A percentile compares a stretch with the other conserved stretches of the same genome.
Conservation (phyloP, 2,888 invertebrate species). For the Omphaloscelis lunosa region DNA sequence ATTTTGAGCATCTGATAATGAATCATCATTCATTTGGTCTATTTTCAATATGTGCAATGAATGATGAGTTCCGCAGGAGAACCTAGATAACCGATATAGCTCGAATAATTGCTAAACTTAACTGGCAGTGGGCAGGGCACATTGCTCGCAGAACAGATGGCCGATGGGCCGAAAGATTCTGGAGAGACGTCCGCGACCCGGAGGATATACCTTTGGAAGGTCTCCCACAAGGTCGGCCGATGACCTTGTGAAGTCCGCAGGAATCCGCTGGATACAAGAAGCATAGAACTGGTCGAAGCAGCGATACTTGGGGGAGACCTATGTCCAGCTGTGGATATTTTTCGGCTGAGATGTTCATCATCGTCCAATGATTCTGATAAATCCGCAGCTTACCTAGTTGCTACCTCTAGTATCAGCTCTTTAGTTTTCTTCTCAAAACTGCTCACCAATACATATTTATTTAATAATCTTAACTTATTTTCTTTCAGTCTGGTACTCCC, state of each 20-base stretch:
- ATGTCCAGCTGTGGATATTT: background rate
- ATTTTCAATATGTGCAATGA: background rate
- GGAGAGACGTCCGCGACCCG: background rate
- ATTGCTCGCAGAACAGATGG: too few species aligned
- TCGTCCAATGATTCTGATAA: background rate
- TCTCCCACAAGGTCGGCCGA: background rate
- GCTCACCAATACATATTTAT: background rate
- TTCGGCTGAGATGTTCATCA: background rate
- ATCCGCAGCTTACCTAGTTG: too few species aligned
- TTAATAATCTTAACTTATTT: background rate
- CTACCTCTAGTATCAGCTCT: too few species aligned
- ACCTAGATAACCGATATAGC: background rate
- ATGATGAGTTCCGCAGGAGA: background rate
- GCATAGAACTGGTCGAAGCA: background rate
- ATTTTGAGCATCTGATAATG: background rate
- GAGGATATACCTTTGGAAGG: background rate
- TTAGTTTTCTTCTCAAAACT: background rate
- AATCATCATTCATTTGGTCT: background rate
- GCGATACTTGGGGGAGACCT: background rate
- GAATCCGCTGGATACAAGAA: background rate
- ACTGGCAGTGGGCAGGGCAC: background rate
- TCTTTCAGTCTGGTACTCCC: slow-evolving; percentile 84
- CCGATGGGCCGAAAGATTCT: background rate
- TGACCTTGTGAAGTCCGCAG: background rate
- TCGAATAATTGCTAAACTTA: background rate